Base-by-base conservation (phyloP, 1,140 invertebrate genomes). In the Myzus persicae region DNA sequence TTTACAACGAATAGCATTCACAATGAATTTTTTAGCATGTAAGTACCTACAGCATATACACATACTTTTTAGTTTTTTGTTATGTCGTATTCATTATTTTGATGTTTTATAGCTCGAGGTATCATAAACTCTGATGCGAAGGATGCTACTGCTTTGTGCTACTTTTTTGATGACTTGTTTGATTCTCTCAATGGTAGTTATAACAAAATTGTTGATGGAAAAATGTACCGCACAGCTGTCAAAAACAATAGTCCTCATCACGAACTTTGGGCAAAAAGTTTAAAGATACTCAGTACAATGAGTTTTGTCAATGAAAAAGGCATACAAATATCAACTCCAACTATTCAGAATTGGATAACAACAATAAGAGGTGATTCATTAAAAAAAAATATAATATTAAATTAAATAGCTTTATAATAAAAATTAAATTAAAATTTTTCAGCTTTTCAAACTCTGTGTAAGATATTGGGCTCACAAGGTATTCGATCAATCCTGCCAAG, bases 1-100 rank as follows among this genome's bases (percentile, higher is more conserved):
- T 46, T 44, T 4, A 24, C 8, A 87, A 46, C 38, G 85, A 46
- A 42, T 46, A 7, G 38, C 85, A 46, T 44, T 42, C 9, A 87
- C n/a, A 44, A 87, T 87, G 85, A 46, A 5, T 46, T 87, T 87
- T 46, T 87, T 87, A 87, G 85, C 85, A 31, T 87, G 85, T 87
- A 87, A 87, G 85, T n/a, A n/a, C n/a, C n/a, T 87, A 67, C 4
- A 44, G 42, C 42, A 67, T 31, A 67, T 54, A 54, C 22, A 54
- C 51, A 54, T 54, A 54, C 22, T 54, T 54, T 26, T 67, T 67
- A 26, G 8, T 26, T 26, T 9, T 67, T 67, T 67, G 24, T 26
- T 4, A 67, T 26, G 26, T 26, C 26, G 31, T 67, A 67, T 67
- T 67, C 22, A 67, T 67, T 67, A 26, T 26, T 26, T 67, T 31